phyloP scores from a whole-genome alignment of 2,888 invertebrate genomes.

The Gerris lacustris region DNA sequence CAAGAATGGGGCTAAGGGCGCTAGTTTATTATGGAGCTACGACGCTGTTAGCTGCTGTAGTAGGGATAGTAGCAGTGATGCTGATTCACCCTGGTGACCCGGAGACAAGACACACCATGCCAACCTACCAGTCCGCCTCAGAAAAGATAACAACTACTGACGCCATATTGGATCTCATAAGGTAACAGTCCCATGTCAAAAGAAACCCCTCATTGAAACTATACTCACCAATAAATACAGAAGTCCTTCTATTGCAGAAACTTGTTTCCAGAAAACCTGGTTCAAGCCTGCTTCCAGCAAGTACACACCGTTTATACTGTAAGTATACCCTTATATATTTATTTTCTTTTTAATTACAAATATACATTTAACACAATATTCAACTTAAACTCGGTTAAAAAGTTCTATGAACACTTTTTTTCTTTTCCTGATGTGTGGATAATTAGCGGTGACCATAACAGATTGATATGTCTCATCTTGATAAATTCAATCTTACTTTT shows the following conservation, averaged over 20 bases:
- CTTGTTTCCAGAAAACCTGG: constrained; percentile 48
- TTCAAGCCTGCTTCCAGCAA: constrained; percentile 48
- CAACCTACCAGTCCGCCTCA: constrained; percentile 30
- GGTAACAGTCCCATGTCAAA: constrained; percentile 35
- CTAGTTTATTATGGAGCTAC: constrained; percentile 52
- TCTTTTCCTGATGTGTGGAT: too few relatives aligned
- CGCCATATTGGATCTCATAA: constrained; percentile 47
- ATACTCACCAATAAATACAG: constrained; percentile 8
- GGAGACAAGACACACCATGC: constrained; percentile 34
- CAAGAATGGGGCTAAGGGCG: constrained; percentile 51
- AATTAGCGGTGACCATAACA: too few relatives aligned
- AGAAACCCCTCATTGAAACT: not conserved
- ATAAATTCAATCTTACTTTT: too few relatives aligned
- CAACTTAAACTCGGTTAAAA: too few relatives aligned
- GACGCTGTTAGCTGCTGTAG: constrained; percentile 49
- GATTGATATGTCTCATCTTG: too few relatives aligned
- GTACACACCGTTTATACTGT: constrained; percentile 42
- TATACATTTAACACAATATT: too few relatives aligned
- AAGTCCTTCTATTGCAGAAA: constrained; percentile 38
- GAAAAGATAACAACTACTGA: constrained; percentile 43
- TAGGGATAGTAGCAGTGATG: constrained; percentile 51
- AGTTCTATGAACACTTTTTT: too few relatives aligned
- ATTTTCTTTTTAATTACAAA: not conserved
- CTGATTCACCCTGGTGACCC: constrained; percentile 52
- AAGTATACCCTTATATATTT: constrained; percentile 5